Conservation (phyloP, 2,113 vertebrate species). For the Loxodonta africana region DNA sequence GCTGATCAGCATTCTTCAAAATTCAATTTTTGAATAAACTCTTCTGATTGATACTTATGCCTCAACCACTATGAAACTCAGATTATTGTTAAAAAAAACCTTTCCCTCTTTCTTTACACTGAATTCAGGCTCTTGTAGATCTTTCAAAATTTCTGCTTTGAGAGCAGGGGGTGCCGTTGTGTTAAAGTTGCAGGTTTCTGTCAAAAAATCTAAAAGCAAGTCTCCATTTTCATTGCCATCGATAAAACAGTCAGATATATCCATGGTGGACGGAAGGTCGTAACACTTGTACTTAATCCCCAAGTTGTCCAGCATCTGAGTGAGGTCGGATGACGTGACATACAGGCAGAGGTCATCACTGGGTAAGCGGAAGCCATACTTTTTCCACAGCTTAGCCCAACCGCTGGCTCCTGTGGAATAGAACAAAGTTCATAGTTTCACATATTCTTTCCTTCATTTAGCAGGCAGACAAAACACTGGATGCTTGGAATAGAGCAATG, state of each 20-base stretch:
- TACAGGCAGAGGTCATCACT: slow-evolving; percentile 87
- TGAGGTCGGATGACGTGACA: slow-evolving; percentile 90
- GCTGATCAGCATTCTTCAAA: not conserved
- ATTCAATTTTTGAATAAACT: slow-evolving; percentile 29
- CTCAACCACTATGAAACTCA: slow-evolving; percentile 90
- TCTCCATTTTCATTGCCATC: slow-evolving; percentile 93
- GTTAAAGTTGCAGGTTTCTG: slow-evolving; percentile 92
- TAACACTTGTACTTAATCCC: slow-evolving; percentile 89
- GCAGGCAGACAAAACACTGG: not conserved
- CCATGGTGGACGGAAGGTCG: slow-evolving; percentile 92
- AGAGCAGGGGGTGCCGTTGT: slow-evolving; percentile 91
- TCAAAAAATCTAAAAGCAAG: slow-evolving; percentile 95
- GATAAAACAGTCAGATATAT: slow-evolving; percentile 95
- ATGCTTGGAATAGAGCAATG: not conserved
- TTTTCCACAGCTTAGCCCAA: slow-evolving; percentile 92
- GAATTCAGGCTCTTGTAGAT: slow-evolving; percentile 91
- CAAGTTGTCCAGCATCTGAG: slow-evolving; percentile 88
- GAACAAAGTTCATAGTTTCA: slow-evolving; percentile 55
- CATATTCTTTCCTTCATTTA: slow-evolving; percentile 51
- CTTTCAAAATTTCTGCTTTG: slow-evolving; percentile 89
- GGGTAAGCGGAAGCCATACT: slow-evolving; percentile 87
- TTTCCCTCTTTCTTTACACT: slow-evolving; percentile 90
- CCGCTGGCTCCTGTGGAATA: slow-evolving; percentile 89
- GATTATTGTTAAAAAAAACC: slow-evolving; percentile 93
- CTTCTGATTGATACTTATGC: slow-evolving; percentile 73